Conservation (phyloP, 30 jellyfish, hydroid and myxozoan species). For the Clytia hemisphaerica region DNA sequence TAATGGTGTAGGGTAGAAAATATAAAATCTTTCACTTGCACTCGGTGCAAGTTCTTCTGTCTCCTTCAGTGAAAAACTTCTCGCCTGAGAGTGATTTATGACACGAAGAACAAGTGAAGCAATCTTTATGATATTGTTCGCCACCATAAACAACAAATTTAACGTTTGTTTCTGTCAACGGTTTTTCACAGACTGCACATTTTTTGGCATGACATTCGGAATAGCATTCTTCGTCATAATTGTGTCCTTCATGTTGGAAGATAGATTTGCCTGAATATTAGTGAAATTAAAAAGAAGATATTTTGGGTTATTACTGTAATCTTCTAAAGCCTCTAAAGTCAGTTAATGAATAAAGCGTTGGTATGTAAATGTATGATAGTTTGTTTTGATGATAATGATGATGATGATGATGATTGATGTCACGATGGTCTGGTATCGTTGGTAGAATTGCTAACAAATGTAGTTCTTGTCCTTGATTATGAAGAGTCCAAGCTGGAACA, state of each 20-base stretch:
- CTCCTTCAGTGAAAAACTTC: conserved; percentile 19
- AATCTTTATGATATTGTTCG: conserved; percentile 18
- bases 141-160: conserved; percentile 24
- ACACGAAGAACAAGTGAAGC: conserved; percentile 12
- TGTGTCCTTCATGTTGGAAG: conserved; percentile 23
- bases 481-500: no score
- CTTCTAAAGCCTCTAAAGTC: no score
- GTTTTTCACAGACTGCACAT: conserved; percentile 28
- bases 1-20: no score
- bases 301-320: no score
- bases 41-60: conserved; percentile 15
- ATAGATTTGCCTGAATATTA: conserved; percentile 27
- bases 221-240: conserved; percentile 30
- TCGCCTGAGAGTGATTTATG: conserved; percentile 20
- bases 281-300: no score
- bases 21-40: background rate
- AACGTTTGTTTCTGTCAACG: conserved; percentile 23
- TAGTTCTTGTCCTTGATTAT: no score
- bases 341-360: no score
- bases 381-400: no score
- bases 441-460: no score
- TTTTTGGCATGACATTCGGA: conserved; percentile 23
- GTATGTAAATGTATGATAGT: no score
- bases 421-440: no score
- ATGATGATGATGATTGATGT: no score